Base-by-base conservation (phyloP, 2,113 vertebrate species). In the Glaucomys volans region DNA sequence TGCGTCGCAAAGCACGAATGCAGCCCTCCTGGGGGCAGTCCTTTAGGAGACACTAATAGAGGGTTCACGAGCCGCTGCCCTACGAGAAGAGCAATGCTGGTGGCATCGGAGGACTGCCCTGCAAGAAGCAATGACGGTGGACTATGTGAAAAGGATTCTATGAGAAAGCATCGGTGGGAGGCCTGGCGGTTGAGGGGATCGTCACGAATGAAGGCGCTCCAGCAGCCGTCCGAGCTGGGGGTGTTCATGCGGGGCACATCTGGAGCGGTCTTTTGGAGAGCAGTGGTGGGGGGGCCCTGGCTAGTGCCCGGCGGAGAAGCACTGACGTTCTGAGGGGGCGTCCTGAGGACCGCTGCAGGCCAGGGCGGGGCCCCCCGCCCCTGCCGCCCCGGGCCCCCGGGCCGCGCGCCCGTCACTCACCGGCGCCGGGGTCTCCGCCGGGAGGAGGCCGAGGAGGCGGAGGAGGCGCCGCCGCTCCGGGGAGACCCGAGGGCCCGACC, bases 351-450 rank as follows among this genome's bases (percentile, higher is more conserved):
- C 72, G 76, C 66, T 52, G 66, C 84, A n/a, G 94, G 71, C 82
- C 89, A 86, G 91, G 94, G 59, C 71, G 71, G 90, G 67, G 35
- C 26, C 95, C 97, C 94, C 94, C 87, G 94, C 81, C 94, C 96
- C 72, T 71, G 90, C 30, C 47, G 88, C 69, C 91, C 80, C 91
- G 50, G 93, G 75, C 37, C 96, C 88, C 77, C 93, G 57, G 84
- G 77, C 93, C 93, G 72, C 91, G 54, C 88, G 75, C 94, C 86
- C 71, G 96, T 97, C 97, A 97, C 97, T 98, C 97, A 98, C 97
- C 97, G 97, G 97, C 97, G 97, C 97, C 89, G 97, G 97, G 97
- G 97, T 97, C 97, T 96, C 97, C 97, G 97, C 97, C 97, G 94
- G 86, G 96, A 94, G 95, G 95, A 96, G 80, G 86, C 89, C 82